These are phyloP conservation scores for Solea senegalensis DNA, from an alignment of 2,113 vertebrate species.

Conservation along the genomic window DNA sequence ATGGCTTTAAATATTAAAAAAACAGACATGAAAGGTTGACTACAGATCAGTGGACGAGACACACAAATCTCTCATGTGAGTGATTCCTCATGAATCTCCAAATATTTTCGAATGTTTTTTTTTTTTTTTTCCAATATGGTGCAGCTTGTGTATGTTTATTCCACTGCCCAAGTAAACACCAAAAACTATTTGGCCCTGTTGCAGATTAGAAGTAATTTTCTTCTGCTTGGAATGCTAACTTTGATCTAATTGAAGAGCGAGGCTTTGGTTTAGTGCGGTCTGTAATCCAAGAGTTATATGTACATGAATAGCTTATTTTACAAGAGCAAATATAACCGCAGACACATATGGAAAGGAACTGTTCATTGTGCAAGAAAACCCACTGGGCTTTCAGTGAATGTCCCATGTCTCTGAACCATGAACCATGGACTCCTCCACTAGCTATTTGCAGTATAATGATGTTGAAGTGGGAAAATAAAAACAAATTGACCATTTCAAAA, in stretches of 20 bases:
- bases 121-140: constrained; percentile 14
- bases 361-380: constrained; percentile 28
- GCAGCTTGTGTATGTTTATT: constrained; percentile 49
- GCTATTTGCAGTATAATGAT: constrained; percentile 29
- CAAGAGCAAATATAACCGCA: constrained; percentile 47
- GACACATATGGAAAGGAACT: constrained; percentile 44
- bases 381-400: constrained; percentile 8
- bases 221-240: constrained; percentile 30
- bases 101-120: constrained; percentile 33
- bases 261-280: constrained; percentile 24
- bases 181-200: constrained; percentile 44
- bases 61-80: constrained; percentile 16
- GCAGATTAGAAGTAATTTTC: constrained; percentile 42
- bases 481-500: constrained; percentile 38
- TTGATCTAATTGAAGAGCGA: constrained; percentile 49
- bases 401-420: constrained; percentile 14
- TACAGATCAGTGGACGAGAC: constrained; percentile 19
- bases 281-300: constrained; percentile 42
- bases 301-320: constrained; percentile 54
- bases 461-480: constrained; percentile 60
- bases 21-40: constrained; percentile 44
- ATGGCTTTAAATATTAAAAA: constrained; percentile 47
- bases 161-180: constrained; percentile 51
- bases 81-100: constrained; percentile 35
- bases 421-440: not conserved